These are phyloP conservation scores for Cygnus olor DNA, from an alignment of 2,797 vertebrate genomes.

Conservation along the genomic window DNA sequence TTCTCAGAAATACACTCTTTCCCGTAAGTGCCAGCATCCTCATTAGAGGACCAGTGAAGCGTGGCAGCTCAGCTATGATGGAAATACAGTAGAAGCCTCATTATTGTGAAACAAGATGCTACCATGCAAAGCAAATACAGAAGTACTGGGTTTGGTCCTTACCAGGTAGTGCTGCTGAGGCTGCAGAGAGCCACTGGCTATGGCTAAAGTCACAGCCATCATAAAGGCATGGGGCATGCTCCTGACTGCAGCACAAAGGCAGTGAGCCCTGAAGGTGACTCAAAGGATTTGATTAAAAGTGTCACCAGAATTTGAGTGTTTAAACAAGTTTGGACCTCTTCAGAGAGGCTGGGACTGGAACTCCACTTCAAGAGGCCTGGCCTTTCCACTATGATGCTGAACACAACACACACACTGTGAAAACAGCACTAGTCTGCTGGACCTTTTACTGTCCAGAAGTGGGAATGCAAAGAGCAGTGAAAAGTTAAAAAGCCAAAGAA, in stretches of 20 bases:
- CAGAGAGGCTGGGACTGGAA: neutral
- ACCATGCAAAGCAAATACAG: neutral
- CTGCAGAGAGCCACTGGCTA: neutral
- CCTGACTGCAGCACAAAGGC: neutral
- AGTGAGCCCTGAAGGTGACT: neutral
- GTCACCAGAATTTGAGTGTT: neutral
- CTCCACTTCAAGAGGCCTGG: neutral
- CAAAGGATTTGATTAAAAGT: slow-evolving; percentile 32
- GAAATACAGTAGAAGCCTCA: neutral
- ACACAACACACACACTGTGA: accelerated
- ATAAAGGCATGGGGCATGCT: neutral
- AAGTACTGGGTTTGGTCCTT: neutral
- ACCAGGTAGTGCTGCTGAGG: neutral
- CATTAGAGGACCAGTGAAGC: neutral
- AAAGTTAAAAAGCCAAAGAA: slow-evolving; percentile 43
- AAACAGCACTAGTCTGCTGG: neutral
- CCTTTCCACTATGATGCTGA: neutral
- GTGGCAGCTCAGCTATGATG: neutral
- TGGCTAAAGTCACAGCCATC: neutral
- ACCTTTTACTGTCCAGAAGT: neutral
- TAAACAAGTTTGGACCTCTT: neutral
- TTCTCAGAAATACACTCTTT: neutral
- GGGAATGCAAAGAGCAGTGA: neutral
- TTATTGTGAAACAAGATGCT: neutral
- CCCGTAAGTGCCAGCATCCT: neutral